These are phyloP conservation scores for Tetramorium simillimum DNA, from an alignment of 1,140 invertebrate species.

Conservation along the genomic window DNA sequence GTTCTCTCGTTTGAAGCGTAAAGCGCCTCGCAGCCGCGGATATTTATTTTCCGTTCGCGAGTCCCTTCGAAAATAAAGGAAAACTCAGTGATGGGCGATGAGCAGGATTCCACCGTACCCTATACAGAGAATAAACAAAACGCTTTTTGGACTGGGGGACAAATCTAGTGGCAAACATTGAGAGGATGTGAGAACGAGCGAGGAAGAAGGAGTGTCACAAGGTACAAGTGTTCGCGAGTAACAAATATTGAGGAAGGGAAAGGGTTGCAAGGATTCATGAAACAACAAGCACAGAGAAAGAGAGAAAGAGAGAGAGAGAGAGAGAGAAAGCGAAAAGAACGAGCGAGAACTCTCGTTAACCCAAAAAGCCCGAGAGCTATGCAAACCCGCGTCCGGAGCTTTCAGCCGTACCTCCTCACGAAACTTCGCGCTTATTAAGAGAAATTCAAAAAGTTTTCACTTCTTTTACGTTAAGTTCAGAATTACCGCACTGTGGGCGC, in stretches of 20 bases:
- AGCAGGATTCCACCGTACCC: conserved; percentile 20
- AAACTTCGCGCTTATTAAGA: conserved; percentile 69
- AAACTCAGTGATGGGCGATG: conserved; percentile 33
- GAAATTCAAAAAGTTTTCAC: conserved; percentile 67
- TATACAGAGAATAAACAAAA: conserved; percentile 37
- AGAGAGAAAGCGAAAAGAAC: not conserved
- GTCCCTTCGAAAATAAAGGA: conserved; percentile 36
- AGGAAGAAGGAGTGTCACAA: conserved; percentile 9
- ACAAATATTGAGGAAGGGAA: conserved; percentile 63
- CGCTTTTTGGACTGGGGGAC: conserved; percentile 12
- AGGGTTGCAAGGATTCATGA: conserved; percentile 47
- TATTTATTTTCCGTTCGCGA: conserved; percentile 50
- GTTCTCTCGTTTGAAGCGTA: conserved; percentile 17
- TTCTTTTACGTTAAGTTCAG: conserved; percentile 61
- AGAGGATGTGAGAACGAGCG: conserved; percentile 21
- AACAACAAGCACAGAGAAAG: not conserved
- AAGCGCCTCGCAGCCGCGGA: conserved; percentile 17
- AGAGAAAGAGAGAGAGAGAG: not conserved
- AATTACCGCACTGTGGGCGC: not conserved
- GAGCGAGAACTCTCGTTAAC: conserved; percentile 67
- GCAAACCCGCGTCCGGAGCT: conserved; percentile 15
- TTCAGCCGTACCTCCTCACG: conserved; percentile 29
- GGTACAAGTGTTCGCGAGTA: conserved; percentile 34
- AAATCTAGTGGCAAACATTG: conserved; percentile 53
- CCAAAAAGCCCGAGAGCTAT: conserved; percentile 33